Evolutionary conservation across 2,797 vertebrate species (phyloP).

Genomic region (Parotocinclus haroldoi): DNA sequence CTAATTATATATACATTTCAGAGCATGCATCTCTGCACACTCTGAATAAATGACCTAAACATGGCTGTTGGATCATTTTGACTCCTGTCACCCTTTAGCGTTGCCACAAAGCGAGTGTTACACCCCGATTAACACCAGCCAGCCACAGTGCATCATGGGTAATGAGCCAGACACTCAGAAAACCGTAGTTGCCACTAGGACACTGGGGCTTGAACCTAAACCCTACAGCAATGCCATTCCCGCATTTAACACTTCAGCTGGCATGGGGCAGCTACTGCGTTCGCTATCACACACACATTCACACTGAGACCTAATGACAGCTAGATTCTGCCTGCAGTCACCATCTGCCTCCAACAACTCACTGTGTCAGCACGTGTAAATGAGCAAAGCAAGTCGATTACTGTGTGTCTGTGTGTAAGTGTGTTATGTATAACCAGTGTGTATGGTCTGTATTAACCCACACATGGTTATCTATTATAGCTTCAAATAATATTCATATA

Average conservation of each 20-base stretch:
- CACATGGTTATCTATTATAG: too few relatives aligned
- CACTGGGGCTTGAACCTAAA: conserved; percentile 52
- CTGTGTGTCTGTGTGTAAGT: too few relatives aligned
- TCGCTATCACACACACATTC: conserved; percentile 32
- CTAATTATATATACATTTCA: conserved; percentile 2
- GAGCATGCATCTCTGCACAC: neutral
- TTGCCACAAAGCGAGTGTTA: neutral
- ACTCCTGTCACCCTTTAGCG: neutral
- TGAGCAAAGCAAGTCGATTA: too few relatives aligned
- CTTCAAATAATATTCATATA: too few relatives aligned
- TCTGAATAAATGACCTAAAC: conserved; percentile 16
- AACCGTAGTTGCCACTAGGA: conserved; percentile 73
- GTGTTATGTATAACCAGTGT: too few relatives aligned
- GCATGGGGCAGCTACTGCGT: neutral
- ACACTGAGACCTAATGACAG: conserved; percentile 27
- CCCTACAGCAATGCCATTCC: neutral
- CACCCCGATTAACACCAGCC: conserved; percentile 55
- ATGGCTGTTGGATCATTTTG: neutral
- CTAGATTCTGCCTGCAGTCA: neutral
- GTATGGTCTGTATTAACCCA: too few relatives aligned
- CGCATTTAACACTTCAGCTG: neutral
- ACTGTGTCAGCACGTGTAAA: too few relatives aligned
- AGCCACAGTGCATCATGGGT: conserved; percentile 69
- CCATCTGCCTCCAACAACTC: too few relatives aligned
- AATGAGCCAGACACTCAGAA: conserved; percentile 75